phyloP scores from a whole-genome alignment of 1,140 invertebrate genomes.

The Maconellicoccus hirsutus region DNA sequence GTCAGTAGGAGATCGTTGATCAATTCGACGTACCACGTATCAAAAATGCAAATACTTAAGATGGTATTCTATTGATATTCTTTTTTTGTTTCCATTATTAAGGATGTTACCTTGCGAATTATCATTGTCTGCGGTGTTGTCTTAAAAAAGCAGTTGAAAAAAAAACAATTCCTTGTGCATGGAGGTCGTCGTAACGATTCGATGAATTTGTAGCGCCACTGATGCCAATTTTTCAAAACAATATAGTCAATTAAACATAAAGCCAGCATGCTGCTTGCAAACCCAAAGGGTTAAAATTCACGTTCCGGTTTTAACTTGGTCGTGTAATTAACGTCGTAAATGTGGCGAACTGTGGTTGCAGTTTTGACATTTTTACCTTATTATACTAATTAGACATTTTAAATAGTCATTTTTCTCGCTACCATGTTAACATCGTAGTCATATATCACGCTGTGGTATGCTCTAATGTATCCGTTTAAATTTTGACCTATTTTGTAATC shows the following conservation, averaged over 20 bases:
- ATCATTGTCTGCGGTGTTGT: neutral
- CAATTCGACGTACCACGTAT: neutral
- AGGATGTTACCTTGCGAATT: too few species aligned
- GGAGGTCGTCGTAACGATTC: slow-evolving; percentile 6
- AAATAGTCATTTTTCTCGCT: neutral
- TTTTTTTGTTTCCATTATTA: neutral
- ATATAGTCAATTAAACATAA: neutral
- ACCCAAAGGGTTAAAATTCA: neutral
- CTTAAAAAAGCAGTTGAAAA: neutral
- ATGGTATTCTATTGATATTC: neutral
- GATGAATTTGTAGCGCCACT: neutral
- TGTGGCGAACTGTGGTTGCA: neutral
- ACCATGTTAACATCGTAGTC: neutral
- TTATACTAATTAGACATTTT: neutral
- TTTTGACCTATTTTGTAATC: too few species aligned
- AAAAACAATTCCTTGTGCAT: neutral
- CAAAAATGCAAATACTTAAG: neutral
- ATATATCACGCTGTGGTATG: too few species aligned
- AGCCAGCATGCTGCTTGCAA: too few species aligned
- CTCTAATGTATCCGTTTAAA: too few species aligned
- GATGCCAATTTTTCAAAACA: too few species aligned
- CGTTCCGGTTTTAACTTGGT: neutral
- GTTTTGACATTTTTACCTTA: slow-evolving; percentile 1
- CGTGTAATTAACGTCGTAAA: neutral
- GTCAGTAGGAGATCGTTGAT: neutral